A percentile compares a stretch with the other conserved stretches of the same genome.
These are phyloP conservation scores for Dendroctonus ponderosae DNA, from an alignment of 1,140 invertebrate species.

Conservation along the genomic window DNA sequence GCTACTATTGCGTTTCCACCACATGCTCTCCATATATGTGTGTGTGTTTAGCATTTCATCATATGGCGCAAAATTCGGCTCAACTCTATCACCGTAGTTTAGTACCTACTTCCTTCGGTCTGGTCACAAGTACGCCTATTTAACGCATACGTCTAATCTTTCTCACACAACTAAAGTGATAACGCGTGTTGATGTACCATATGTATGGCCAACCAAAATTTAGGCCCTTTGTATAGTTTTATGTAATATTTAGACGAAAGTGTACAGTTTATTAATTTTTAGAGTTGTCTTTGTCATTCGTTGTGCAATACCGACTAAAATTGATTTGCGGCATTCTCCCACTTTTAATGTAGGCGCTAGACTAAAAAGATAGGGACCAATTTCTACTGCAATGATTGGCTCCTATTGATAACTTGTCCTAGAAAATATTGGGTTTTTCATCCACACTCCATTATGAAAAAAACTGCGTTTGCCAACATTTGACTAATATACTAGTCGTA, in stretches of 20 bases:
- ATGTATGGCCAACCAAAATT: conserved; percentile 3
- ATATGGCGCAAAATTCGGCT: too few species aligned
- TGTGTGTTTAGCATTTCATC: too few species aligned
- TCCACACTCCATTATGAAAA: too few species aligned
- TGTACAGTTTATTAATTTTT: conserved; percentile 27
- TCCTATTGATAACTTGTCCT: too few species aligned
- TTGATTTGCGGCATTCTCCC: not conserved
- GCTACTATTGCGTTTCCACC: too few species aligned
- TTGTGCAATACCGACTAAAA: conserved; percentile 22
- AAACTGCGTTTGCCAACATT: too few species aligned
- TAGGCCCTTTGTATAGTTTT: conserved; percentile 26
- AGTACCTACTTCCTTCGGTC: too few species aligned
- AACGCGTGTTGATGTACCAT: conserved; percentile 10
- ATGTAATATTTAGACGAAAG: conserved; percentile 31
- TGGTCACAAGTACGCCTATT: too few species aligned
- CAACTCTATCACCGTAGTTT: too few species aligned
- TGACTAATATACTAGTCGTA: too few species aligned
- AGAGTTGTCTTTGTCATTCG: conserved; percentile 1
- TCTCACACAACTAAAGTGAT: conserved; percentile 4
- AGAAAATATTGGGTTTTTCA: too few species aligned
- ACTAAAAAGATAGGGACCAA: not conserved
- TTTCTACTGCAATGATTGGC: not conserved
- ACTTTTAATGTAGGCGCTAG: not conserved
- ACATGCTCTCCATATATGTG: too few species aligned
- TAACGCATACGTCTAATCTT: not conserved